Conservation (phyloP, 2,797 vertebrate genomes). For the Adelosebastes latens region DNA sequence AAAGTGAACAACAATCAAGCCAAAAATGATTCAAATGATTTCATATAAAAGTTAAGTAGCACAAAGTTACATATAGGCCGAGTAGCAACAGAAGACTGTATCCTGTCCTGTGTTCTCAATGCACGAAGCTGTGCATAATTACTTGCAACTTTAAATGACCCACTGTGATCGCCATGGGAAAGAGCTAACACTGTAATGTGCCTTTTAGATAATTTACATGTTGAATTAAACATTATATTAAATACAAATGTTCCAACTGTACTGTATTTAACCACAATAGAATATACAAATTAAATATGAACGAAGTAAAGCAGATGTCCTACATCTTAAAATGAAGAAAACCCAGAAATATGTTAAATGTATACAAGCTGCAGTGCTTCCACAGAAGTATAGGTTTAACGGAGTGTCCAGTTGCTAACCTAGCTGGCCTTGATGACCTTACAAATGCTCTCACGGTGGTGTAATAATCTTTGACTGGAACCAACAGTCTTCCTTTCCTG, state of each 20-base stretch:
- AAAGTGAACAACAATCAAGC: neutral
- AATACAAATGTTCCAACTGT: neutral
- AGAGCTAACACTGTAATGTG: neutral
- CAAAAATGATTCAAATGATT: neutral
- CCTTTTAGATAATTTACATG: neutral
- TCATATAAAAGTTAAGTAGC: neutral
- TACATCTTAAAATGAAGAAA: neutral
- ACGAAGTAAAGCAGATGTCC: neutral
- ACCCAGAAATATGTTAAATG: neutral
- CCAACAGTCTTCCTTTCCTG: constrained; percentile 19
- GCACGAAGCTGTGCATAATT: neutral
- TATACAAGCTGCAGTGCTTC: neutral
- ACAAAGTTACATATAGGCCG: neutral
- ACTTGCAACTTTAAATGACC: neutral
- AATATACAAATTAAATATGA: neutral
- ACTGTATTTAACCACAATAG: neutral
- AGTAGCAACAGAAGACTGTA: neutral
- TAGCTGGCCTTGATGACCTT: neutral
- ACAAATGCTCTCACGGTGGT: constrained; percentile 21
- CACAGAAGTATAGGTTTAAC: neutral
- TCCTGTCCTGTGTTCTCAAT: neutral
- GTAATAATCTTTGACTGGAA: constrained; percentile 37
- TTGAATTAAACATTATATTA: neutral
- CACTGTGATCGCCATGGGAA: neutral
- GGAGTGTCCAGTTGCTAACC: neutral